phyloP scores from a whole-genome alignment of 2,888 invertebrate genomes.

The Caradrina clavipalpis region DNA sequence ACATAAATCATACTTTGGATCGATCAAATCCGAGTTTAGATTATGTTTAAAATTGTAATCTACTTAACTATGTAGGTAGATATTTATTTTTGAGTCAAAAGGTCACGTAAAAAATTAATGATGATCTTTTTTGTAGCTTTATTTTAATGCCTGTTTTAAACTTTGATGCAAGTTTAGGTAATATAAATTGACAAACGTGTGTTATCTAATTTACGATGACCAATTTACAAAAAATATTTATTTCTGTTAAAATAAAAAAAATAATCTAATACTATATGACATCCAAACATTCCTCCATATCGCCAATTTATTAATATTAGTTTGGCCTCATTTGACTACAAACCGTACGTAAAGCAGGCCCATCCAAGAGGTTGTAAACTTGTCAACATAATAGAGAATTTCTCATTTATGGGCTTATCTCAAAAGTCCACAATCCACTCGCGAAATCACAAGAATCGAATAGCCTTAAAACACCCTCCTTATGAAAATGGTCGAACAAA shows the following conservation, averaged over 20 bases:
- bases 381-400: not conserved
- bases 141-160: not conserved
- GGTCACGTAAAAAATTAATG: slow-evolving; percentile 22
- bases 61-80: not conserved
- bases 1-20: slow-evolving; percentile 7
- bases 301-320: not conserved
- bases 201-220: not conserved
- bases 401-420: not conserved
- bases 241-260: too few species aligned
- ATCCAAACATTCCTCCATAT: too few species aligned
- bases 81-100: slow-evolving; percentile 7
- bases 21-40: not conserved
- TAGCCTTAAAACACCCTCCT: not conserved
- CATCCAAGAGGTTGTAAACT: not conserved
- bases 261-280: too few species aligned
- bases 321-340: not conserved
- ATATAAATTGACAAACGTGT: not conserved
- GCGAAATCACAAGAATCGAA: not conserved
- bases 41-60: slow-evolving; percentile 6
- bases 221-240: too few species aligned
- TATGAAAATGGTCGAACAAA: too few species aligned
- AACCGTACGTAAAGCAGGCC: not conserved
- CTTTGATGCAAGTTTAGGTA: not conserved
- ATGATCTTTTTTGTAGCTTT: not conserved
- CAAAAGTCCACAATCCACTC: not conserved